Conservation (phyloP, 2,888 invertebrate genomes). For the Crepidodera aurea region DNA sequence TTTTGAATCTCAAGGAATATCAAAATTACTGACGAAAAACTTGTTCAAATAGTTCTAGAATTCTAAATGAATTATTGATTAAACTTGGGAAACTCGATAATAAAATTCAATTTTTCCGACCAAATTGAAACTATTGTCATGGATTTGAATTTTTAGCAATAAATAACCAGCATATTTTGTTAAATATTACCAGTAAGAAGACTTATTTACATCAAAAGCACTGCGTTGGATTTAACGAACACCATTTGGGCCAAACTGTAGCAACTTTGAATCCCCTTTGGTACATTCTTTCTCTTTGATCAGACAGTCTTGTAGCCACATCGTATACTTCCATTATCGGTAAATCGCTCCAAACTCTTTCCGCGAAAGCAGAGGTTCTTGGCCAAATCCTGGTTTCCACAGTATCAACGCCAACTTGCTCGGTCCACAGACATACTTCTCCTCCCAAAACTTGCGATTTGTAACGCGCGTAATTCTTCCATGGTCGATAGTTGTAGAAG, state of each 20-base stretch:
- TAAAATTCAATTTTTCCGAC: too few relatives aligned
- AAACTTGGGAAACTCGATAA: too few relatives aligned
- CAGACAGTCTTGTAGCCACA: slow-evolving; percentile 71
- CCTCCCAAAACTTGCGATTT: slow-evolving; percentile 69
- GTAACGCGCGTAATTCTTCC: slow-evolving; percentile 62
- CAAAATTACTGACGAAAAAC: too few relatives aligned
- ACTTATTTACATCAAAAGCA: slow-evolving; percentile 22
- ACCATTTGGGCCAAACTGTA: slow-evolving; percentile 79
- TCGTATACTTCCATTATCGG: slow-evolving; percentile 62
- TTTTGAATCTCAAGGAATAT: too few relatives aligned
- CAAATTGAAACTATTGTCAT: too few relatives aligned
- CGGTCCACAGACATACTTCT: slow-evolving; percentile 84
- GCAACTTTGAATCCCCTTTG: slow-evolving; percentile 70
- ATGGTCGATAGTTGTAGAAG: slow-evolving; percentile 81
- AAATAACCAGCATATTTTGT: too few relatives aligned
- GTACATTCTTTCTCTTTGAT: slow-evolving; percentile 69
- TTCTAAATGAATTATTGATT: too few relatives aligned
- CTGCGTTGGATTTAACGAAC: slow-evolving; percentile 70
- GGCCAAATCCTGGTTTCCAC: slow-evolving; percentile 84
- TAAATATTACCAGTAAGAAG: too few relatives aligned
- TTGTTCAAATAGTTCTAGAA: too few relatives aligned
- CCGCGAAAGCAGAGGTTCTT: slow-evolving; percentile 78
- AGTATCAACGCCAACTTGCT: slow-evolving; percentile 76
- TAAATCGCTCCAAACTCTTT: slow-evolving; percentile 75
- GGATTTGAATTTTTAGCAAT: too few relatives aligned